Evolutionary conservation across 2,113 vertebrate genomes (phyloP).

Genomic region (Hippocampus guttulatus): DNA sequence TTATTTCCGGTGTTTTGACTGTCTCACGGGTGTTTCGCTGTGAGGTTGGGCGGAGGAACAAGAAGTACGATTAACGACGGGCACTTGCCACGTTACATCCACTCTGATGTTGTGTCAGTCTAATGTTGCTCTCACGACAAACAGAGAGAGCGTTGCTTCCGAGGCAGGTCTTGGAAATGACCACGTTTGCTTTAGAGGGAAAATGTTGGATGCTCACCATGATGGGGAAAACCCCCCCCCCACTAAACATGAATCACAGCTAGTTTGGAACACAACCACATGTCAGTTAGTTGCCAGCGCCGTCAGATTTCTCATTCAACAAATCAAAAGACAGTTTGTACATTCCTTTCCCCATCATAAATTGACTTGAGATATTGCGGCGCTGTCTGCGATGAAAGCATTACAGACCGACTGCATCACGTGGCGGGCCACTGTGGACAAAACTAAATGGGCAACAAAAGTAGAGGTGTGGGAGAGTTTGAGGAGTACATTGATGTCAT

Average conservation of each 20-base stretch:
- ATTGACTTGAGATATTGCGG: background rate
- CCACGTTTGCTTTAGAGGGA: constrained; percentile 1
- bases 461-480: background rate
- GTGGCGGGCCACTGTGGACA: background rate
- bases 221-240: background rate
- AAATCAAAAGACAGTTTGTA: background rate
- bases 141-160: background rate
- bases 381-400: background rate
- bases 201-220: background rate
- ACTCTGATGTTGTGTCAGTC: background rate
- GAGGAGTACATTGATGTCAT: background rate
- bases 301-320: background rate
- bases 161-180: constrained; percentile 2
- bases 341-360: background rate
- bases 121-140: background rate
- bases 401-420: background rate
- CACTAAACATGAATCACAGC: background rate
- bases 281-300: background rate
- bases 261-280: background rate
- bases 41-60: background rate
- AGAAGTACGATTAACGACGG: constrained; percentile 1
- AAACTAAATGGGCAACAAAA: background rate
- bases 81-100: constrained; percentile 10
- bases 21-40: constrained; percentile 25
- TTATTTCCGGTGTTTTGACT: constrained; percentile 46